Percentiles rank a stretch among this genome's conserved stretches.
Conservation (phyloP, 2,113 vertebrate genomes). For the Pheucticus melanocephalus region DNA sequence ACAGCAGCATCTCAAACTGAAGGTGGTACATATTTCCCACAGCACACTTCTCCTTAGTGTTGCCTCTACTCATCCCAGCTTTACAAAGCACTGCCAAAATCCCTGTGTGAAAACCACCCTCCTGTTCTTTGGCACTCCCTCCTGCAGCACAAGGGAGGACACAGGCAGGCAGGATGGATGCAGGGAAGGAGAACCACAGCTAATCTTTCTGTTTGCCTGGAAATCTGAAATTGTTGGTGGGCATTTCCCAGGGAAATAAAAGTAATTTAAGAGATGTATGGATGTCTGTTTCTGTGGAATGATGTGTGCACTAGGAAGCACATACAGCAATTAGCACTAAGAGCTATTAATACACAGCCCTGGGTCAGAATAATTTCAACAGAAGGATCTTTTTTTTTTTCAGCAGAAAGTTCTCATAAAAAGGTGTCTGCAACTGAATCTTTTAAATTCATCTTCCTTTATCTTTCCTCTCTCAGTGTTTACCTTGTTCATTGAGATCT, state of each 20-base stretch:
- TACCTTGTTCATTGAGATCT: neutral
- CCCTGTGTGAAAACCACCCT: neutral
- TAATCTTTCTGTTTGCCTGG: neutral
- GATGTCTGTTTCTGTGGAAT: neutral
- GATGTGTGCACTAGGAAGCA: neutral
- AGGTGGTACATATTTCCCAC: neutral
- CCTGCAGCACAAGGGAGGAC: neutral
- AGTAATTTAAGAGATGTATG: neutral
- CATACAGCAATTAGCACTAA: neutral
- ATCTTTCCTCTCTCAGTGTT: neutral
- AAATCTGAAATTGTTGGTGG: neutral
- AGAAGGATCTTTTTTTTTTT: neutral
- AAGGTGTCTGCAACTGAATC: neutral
- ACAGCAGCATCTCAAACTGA: fast-evolving
- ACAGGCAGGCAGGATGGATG: neutral
- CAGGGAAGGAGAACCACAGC: neutral
- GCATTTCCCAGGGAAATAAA: neutral
- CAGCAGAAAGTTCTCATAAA: neutral
- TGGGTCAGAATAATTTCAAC: neutral
- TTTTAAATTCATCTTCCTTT: neutral
- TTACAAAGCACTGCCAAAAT: neutral
- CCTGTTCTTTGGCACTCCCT: neutral
- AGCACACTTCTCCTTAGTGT: fast-evolving
- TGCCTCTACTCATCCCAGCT: neutral
- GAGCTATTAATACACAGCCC: neutral